Percentiles rank a stretch among this genome's conserved stretches.
These are phyloP conservation scores for Geodia barretti DNA, from an alignment of 37 sponge, comb jelly and placozoan genomes.

Conservation along the genomic window DNA sequence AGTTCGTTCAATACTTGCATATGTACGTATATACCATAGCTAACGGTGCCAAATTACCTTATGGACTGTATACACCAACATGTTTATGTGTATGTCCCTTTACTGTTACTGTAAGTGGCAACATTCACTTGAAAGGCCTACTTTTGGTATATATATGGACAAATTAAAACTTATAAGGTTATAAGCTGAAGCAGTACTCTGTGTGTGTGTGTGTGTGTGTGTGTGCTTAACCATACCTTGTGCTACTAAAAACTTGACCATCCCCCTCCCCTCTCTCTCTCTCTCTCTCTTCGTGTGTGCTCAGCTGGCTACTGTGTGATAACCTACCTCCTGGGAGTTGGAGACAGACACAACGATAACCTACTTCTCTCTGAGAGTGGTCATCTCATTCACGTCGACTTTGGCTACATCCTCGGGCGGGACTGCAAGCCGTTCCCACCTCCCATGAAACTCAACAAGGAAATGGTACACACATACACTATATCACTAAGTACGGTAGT, in stretches of 20 bases:
- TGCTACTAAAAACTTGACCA: neutral
- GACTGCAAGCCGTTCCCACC: slow-evolving; percentile 98
- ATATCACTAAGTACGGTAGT: no score
- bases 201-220: no score
- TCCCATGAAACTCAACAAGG: slow-evolving; percentile 99
- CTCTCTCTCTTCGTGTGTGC: neutral
- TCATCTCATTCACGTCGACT: slow-evolving; percentile 97
- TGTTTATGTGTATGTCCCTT: no score
- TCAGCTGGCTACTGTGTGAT: slow-evolving; percentile 97
- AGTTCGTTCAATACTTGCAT: no score
- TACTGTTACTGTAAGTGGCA: no score
- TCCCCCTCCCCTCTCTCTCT: slow-evolving; percentile 2
- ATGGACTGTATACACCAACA: no score
- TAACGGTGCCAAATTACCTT: no score
- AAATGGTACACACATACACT: slow-evolving; percentile 68
- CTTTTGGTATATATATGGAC: no score
- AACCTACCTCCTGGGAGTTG: slow-evolving; percentile 96
- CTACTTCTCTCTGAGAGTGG: slow-evolving; percentile 89
- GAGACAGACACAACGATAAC: slow-evolving; percentile 97
- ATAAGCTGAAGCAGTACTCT: no score
- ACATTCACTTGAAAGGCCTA: no score
- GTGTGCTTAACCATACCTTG: neutral
- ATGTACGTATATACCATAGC: no score
- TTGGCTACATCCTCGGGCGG: slow-evolving; percentile 97
- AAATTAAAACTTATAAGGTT: no score